Evolutionary conservation across 2,113 vertebrate species (phyloP), one percentile per base, ranked within the genome.

Genomic region (Saguinus midas): DNA sequence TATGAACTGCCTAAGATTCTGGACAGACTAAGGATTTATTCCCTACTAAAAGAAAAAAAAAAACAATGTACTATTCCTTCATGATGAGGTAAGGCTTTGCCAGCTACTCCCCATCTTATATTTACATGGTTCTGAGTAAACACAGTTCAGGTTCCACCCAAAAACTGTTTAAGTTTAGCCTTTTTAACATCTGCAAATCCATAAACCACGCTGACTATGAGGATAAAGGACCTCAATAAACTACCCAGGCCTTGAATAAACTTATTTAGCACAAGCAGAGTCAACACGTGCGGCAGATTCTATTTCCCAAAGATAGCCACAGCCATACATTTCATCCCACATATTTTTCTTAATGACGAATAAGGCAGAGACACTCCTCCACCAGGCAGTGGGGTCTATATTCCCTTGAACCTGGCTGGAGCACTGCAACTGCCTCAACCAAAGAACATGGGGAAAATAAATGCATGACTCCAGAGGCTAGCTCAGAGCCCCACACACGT

Each of bases 101-200:
- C 64, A 91, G 89, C 23, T 92, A 93, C 70, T 93, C 84, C 75
- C 83, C 50, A 87, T 37, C 40, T 90, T 68, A 95, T 83, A 95
- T 40, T 95, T 75, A 90, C 43, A 90, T 37, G 12, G 57, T 87
- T 95, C 83, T 94, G 57, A 90, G 37, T 80, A 97, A 94, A 95
- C 23, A 89, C 12, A 58, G 80, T 80, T 97, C 55, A 91, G 84
- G 58, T 87, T 92, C 80, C 76, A 95, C 64, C 68, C 40, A 23
- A 96, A 97, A 95, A 81, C 17, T 90, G 35, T 76, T 79, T 61
- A 84, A 88, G 35, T 78, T 66, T 48, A 94, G 78, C 45, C 66
- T 86, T 84, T 87, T 76, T 72, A 96, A 95, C 89, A 93, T 81
- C 83, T 94, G 95, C 57, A 87, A 78, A 96, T 96, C 87, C 75